Evolutionary conservation across 2,888 invertebrate species (phyloP).

Genomic region (Antheraea assamensis): DNA sequence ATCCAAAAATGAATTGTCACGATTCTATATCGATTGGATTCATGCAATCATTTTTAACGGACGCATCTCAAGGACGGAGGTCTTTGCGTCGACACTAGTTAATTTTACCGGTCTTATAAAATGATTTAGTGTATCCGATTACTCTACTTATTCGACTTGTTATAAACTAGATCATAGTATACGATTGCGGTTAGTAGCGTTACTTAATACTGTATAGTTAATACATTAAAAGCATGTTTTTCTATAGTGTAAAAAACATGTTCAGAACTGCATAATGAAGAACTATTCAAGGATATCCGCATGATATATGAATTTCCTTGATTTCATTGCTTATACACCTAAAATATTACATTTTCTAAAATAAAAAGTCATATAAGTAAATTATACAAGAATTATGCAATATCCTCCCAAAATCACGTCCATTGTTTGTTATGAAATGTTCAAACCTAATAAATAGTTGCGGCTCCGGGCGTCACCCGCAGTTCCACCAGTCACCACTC

Average conservation of each 20-base stretch:
- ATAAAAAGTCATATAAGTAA: not conserved
- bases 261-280: not conserved
- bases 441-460: constrained; percentile 6
- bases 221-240: not conserved
- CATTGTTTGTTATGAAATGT: not conserved
- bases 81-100: not conserved
- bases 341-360: too few species aligned
- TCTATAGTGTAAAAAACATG: not conserved
- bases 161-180: constrained; percentile 7
- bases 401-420: not conserved
- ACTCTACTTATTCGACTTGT: constrained; percentile 5
- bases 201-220: constrained; percentile 4
- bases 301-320: not conserved
- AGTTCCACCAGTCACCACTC: not conserved
- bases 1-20: not conserved
- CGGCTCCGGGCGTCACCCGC: not conserved
- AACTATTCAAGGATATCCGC: not conserved
- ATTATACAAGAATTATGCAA: not conserved
- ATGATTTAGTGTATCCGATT: constrained; percentile 8
- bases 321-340: not conserved
- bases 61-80: constrained; percentile 11
- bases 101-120: constrained; percentile 8
- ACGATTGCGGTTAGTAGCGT: constrained; percentile 1
- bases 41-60: constrained; percentile 12
- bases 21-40: constrained; percentile 8